Evolutionary conservation across 2,888 invertebrate genomes (phyloP), one percentile per base, ranked within the genome.

Genomic region (Himalopsyche anomala): DNA sequence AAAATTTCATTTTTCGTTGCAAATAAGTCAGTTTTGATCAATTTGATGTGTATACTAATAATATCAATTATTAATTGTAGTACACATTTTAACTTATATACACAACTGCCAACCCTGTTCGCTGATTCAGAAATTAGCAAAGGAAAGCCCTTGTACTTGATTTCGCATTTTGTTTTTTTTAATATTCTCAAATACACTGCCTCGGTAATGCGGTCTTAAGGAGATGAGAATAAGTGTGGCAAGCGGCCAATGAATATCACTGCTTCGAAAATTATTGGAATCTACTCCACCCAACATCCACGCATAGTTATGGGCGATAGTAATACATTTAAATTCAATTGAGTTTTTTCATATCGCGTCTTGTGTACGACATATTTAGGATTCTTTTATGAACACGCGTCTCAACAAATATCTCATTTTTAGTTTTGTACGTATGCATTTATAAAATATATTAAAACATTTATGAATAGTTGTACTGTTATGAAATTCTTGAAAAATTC

Each of bases 81-180:
- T 28, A 28, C 45, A 51, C 9, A 11, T 11, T 11, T 3, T 12
- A 12, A 15, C 15, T 51, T 4, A 15, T 15, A 51, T 5, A 4
- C 15, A 0, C 8, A 45, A 9, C 62, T 62, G 19, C 9, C 15
- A 19, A 62, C 62, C 62, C 19, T 62, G 19, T 9, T 19, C 19
- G 62, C 19, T 62, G 62, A 62, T n/a, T 62, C 62, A 62, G 19
- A 62, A 62, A 62, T 62, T 19, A 62, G 62, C 62, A 8, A 62
- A 11, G 19, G 62, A 62, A 28, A 62, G 62, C 62, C 62, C 62
- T 62, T 62, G 62, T 62, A 62, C 62, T 62, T 62, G 62, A 62
- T 62, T 62, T 62, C 28, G 5, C 19, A 11, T 62, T 62, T 62
- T 62, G 28, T 62, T 19, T 62, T 62, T 62, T 19, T 62, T 19